These are phyloP conservation scores for Pachypeltis micranthus DNA, from an alignment of 1,140 invertebrate species.

Conservation along the genomic window DNA sequence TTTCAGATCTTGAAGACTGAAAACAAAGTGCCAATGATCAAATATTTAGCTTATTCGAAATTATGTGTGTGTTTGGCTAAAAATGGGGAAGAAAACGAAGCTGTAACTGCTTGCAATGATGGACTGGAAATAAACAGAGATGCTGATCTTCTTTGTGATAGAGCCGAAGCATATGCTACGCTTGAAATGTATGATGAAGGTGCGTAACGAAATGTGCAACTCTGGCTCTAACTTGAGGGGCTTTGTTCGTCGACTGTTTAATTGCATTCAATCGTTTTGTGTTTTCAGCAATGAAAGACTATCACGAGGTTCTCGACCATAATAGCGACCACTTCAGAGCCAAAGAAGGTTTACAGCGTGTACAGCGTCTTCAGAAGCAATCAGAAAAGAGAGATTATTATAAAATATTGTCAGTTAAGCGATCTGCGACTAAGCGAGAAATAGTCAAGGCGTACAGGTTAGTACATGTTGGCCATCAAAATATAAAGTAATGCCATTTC, in stretches of 20 bases:
- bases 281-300: conserved; percentile 70
- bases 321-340: conserved; percentile 70
- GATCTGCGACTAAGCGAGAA: conserved; percentile 81
- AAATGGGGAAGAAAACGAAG: conserved; percentile 50
- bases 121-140: conserved; percentile 69
- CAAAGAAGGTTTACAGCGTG: conserved; percentile 76
- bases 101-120: conserved; percentile 62
- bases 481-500: no score
- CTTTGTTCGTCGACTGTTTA: no score
- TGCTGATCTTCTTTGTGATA: conserved; percentile 71
- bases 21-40: conserved; percentile 53
- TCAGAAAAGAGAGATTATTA: conserved; percentile 94
- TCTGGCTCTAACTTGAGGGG: neutral
- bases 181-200: conserved; percentile 89
- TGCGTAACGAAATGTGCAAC: conserved; percentile 34
- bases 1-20: conserved; percentile 52
- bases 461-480: no score
- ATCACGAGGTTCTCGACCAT: conserved; percentile 72
- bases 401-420: conserved; percentile 82
- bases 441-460: conserved; percentile 88
- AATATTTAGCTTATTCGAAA: conserved; percentile 57
- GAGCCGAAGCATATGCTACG: conserved; percentile 81
- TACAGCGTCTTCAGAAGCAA: conserved; percentile 89
- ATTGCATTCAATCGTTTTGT: no score
- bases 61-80: conserved; percentile 63